A percentile compares a stretch with the other conserved stretches of the same genome.
Conservation (phyloP, 2,888 invertebrate genomes). For the Tridacna crocea region DNA sequence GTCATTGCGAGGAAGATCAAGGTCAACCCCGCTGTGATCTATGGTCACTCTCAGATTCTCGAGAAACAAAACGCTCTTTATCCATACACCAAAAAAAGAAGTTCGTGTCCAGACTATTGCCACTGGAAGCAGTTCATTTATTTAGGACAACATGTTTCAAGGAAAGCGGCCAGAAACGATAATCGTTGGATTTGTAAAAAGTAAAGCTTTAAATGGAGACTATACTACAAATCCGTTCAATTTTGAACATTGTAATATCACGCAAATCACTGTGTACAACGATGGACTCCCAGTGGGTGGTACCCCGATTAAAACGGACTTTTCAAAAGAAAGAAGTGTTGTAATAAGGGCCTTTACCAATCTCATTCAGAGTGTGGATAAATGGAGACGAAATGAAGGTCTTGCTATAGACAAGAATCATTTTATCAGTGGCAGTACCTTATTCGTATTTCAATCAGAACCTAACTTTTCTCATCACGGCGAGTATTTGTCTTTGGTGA, state of each 20-base stretch:
- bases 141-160: slow-evolving; percentile 49
- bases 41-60: slow-evolving; percentile 40
- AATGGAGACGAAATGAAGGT: slow-evolving; percentile 49
- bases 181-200: slow-evolving; percentile 43
- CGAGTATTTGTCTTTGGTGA: slow-evolving; percentile 35
- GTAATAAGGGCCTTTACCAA: slow-evolving; percentile 37
- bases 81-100: slow-evolving; percentile 33
- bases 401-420: slow-evolving; percentile 22
- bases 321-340: slow-evolving; percentile 9
- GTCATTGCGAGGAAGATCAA: slow-evolving; percentile 29
- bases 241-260: slow-evolving; percentile 48
- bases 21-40: slow-evolving; percentile 30
- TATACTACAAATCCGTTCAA: slow-evolving; percentile 51
- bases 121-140: slow-evolving; percentile 40
- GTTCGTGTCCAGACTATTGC: slow-evolving; percentile 41
- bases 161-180: slow-evolving; percentile 37
- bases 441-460: slow-evolving; percentile 39
- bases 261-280: slow-evolving; percentile 39
- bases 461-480: slow-evolving; percentile 38
- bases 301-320: slow-evolving; percentile 33
- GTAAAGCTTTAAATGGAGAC: slow-evolving; percentile 40
- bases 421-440: slow-evolving; percentile 28
- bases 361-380: slow-evolving; percentile 35
- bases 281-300: slow-evolving; percentile 52
- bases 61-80: slow-evolving; percentile 40